These are phyloP conservation scores for Euplexia lucipara DNA, from an alignment of 2,888 invertebrate species.

Conservation along the genomic window DNA sequence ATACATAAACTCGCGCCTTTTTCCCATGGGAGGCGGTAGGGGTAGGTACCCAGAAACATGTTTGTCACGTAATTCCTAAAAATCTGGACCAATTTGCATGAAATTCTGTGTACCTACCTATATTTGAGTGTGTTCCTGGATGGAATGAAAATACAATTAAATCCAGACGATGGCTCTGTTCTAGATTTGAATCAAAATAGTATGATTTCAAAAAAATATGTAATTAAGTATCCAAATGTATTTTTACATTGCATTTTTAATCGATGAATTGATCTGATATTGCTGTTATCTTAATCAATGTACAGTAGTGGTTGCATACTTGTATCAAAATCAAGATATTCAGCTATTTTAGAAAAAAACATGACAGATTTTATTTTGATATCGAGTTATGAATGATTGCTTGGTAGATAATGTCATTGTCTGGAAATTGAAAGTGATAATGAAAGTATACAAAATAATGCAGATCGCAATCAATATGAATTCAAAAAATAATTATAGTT, in stretches of 20 bases:
- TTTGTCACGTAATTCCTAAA: too few species aligned
- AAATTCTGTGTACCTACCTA: too few species aligned
- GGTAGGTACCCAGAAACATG: too few species aligned
- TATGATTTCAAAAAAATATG: neutral
- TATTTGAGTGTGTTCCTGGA: too few species aligned
- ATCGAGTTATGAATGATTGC: constrained; percentile 6
- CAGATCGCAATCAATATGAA: neutral
- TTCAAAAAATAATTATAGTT: neutral
- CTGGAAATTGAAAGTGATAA: neutral
- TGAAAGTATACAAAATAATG: neutral
- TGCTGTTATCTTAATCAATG: neutral
- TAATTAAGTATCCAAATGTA: neutral
- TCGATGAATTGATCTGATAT: neutral
- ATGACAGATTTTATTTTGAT: neutral
- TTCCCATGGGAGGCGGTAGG: too few species aligned
- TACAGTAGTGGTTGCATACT: neutral
- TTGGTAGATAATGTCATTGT: neutral
- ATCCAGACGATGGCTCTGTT: too few species aligned
- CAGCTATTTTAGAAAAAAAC: neutral
- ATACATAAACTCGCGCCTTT: too few species aligned
- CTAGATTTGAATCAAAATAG: neutral
- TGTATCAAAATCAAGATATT: constrained; percentile 3
- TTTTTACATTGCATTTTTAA: too few species aligned
- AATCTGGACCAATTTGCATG: too few species aligned
- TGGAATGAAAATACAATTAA: too few species aligned